These are phyloP conservation scores for Taxidea taxus DNA, from an alignment of 2,113 vertebrate genomes.

Conservation along the genomic window DNA sequence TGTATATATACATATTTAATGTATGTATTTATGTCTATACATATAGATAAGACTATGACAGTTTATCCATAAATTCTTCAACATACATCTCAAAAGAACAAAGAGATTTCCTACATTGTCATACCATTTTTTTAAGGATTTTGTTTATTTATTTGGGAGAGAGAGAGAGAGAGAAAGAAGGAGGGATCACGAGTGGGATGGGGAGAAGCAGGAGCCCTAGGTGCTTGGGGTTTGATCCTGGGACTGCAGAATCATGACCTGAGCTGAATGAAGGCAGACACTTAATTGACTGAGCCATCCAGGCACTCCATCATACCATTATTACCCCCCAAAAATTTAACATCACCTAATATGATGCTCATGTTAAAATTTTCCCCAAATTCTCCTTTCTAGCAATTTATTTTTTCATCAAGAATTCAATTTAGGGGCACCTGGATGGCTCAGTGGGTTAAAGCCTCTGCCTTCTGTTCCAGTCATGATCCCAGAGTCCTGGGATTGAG, in stretches of 20 bases:
- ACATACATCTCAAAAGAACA: not conserved
- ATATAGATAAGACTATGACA: not conserved
- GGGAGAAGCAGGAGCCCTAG: too few relatives aligned
- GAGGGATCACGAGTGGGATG: too few relatives aligned
- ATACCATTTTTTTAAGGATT: not conserved
- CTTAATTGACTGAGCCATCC: too few relatives aligned
- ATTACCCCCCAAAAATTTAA: not conserved
- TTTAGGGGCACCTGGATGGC: too few relatives aligned
- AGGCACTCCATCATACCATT: not conserved
- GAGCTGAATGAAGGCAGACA: not conserved
- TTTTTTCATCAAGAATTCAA: not conserved
- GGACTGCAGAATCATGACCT: too few relatives aligned
- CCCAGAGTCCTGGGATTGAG: too few relatives aligned
- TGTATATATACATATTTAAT: not conserved
- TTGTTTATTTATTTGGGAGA: not conserved
- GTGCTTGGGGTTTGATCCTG: too few relatives aligned
- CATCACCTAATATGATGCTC: not conserved
- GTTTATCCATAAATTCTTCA: not conserved
- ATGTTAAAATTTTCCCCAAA: not conserved
- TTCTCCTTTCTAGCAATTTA: not conserved
- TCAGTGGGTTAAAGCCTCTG: too few relatives aligned
- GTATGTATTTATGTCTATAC: not conserved
- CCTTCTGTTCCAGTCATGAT: too few relatives aligned
- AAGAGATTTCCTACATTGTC: not conserved
- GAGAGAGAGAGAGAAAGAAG: too few relatives aligned